phyloP scores from a whole-genome alignment of 1,140 invertebrate genomes.

The Cephus cinctus region DNA sequence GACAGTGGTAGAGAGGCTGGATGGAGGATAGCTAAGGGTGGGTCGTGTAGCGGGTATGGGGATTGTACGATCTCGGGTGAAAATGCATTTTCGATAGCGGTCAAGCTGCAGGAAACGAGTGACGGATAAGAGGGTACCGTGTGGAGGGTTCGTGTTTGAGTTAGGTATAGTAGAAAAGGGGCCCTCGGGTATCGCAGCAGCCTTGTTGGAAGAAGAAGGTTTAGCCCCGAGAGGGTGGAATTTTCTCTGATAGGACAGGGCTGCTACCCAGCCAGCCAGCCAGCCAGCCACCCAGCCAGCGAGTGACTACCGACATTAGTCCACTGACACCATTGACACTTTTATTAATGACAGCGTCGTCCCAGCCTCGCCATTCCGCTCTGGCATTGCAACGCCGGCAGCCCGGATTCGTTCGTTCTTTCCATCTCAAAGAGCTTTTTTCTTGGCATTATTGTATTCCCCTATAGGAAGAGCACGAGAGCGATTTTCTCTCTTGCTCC shows the following conservation, averaged over 20 bases:
- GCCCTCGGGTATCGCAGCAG: slow-evolving; percentile 8
- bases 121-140: too few relatives aligned
- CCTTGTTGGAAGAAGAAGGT: slow-evolving; percentile 19
- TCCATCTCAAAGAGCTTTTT: slow-evolving; percentile 27
- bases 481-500: slow-evolving; percentile 20
- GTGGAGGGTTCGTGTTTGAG: too few relatives aligned
- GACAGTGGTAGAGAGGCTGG: slow-evolving; percentile 6
- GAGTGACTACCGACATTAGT: slow-evolving; percentile 55
- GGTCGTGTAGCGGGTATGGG: too few relatives aligned
- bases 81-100: too few relatives aligned
- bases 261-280: slow-evolving; percentile 6
- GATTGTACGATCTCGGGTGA: too few relatives aligned
- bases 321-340: slow-evolving; percentile 57
- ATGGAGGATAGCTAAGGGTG: too few relatives aligned
- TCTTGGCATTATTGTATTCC: slow-evolving; percentile 35
- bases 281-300: slow-evolving; percentile 21
- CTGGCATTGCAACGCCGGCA: slow-evolving; percentile 26
- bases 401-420: slow-evolving; percentile 29
- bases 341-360: slow-evolving; percentile 55
- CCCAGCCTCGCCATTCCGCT: slow-evolving; percentile 29
- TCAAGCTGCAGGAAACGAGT: too few relatives aligned
- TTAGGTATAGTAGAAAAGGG: too few relatives aligned
- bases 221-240: slow-evolving; percentile 30
- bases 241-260: slow-evolving; percentile 29
- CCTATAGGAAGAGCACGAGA: slow-evolving; percentile 25